phyloP scores from a whole-genome alignment of 23 tunicate genomes.

The Pegea sp. region DNA sequence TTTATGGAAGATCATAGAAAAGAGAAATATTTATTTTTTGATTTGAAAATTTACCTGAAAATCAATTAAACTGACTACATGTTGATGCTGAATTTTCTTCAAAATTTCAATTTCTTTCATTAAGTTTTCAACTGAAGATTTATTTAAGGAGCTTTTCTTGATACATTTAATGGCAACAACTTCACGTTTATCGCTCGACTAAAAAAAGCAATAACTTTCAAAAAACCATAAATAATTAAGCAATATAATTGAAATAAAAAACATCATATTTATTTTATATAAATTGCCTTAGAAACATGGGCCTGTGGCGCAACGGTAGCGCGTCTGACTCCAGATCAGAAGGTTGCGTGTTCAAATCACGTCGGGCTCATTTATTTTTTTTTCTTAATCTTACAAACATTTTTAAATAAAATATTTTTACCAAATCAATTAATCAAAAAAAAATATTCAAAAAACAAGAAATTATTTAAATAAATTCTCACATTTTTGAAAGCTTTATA shows the following conservation, averaged over 20 bases:
- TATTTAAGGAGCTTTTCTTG: conserved; percentile 31
- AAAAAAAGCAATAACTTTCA: not conserved
- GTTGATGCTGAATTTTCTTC: conserved; percentile 74
- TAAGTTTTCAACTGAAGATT: conserved; percentile 51
- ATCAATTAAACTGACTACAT: conserved; percentile 60
- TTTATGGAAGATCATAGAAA: no score
- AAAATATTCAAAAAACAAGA: not conserved
- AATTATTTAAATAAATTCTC: not conserved
- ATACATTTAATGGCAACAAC: conserved; percentile 78
- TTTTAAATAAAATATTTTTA: not conserved
- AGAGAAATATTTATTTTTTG: no score
- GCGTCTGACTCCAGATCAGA: no score
- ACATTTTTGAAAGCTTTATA: conserved; percentile 84
- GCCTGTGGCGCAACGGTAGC: not conserved
- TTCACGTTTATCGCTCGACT: conserved; percentile 27
- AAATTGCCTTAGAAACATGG: not conserved
- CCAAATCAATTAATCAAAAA: not conserved
- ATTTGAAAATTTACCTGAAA: conserved; percentile 62
- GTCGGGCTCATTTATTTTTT: no score
- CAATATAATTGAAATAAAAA: not conserved
- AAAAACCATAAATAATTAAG: not conserved
- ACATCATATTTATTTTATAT: not conserved
- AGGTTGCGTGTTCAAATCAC: no score
- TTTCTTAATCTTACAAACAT: not conserved
- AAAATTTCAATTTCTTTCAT: conserved; percentile 70